Evolutionary conservation across 35 echinoderm and acorn worm genomes (phyloP), one percentile per base, ranked within the genome.

Genomic region (Strongylocentrotus purpuratus): DNA sequence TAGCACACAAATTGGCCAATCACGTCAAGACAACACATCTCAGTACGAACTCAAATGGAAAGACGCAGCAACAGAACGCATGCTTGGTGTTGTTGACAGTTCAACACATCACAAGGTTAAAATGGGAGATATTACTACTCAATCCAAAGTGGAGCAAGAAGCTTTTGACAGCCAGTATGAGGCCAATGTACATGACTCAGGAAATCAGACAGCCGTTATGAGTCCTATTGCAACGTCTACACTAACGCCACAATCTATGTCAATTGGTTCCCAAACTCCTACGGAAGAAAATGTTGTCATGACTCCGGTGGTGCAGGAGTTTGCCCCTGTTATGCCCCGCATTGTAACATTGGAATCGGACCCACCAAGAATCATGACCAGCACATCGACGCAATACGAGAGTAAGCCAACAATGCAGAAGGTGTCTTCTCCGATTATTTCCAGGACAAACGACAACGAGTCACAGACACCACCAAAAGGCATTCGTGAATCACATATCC

Each of bases 281-380:
- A 78, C 22, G 13, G 87, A 35, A 35, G 33, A 33, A 46, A 32
- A 18, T 5, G n/a, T 89, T 89, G 87, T 89, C 32, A 89, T 28
- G 12, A 10, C 87, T 45, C 87, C 87, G 12, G 87, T 89, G 32
- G 45, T 89, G 25, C 33, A 89, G 33, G 87, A 89, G 33, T 89
- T 89, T 89, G 87, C 87, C 18, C 87, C 87, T 18, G 41, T 89
- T 46, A 9, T 46, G 32, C 87, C 87, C 12, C 33, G 25, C 4
- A 89, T 89, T 45, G 87, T 89, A 18, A 46, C 87, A 33, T 45
- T 46, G 33, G 87, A 89, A 46, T 89, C 87, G 18, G 87, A 89
- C 17, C 20, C 45, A 17, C 87, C 87, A 13, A 33, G 87, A 46
- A 89, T 89, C 9, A 4, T 20, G 2, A 89, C 87, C 32, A 33